phyloP scores from a whole-genome alignment of 2,797 vertebrate genomes.

The Zalophus californianus region DNA sequence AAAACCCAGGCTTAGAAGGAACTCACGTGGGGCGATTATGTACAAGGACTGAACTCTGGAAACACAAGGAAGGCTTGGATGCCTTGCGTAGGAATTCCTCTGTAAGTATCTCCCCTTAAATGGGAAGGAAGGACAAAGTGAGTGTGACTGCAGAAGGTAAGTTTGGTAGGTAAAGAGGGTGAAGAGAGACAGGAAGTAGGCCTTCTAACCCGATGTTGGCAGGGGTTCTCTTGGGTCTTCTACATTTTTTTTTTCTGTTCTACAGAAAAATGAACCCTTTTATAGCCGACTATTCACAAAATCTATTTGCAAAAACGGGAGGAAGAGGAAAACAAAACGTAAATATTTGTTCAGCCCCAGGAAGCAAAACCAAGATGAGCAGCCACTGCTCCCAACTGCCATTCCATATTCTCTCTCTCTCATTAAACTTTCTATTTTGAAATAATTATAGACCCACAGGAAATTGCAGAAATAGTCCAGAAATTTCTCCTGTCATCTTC shows the following conservation, averaged over 20 bases:
- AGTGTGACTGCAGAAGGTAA: not conserved
- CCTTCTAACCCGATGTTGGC: not conserved
- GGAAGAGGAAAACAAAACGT: not conserved
- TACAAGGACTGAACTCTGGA: not conserved
- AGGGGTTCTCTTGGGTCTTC: not conserved
- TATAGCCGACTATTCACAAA: not conserved
- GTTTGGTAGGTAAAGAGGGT: not conserved
- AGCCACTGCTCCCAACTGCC: not conserved
- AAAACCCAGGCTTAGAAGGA: not conserved
- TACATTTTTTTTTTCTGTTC: not conserved
- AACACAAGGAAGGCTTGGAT: not conserved
- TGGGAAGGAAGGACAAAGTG: not conserved
- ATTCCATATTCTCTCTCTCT: not conserved
- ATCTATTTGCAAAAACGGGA: not conserved
- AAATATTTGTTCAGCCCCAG: not conserved
- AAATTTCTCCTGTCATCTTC: not conserved
- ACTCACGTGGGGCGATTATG: not conserved
- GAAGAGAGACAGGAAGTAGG: not conserved
- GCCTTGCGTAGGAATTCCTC: no score
- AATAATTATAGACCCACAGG: not conserved
- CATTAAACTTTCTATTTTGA: constrained; percentile 29
- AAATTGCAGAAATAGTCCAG: not conserved
- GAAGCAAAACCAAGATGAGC: not conserved
- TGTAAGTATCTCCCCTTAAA: not conserved
- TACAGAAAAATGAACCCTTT: constrained; percentile 13